These are phyloP conservation scores for Cygnus olor DNA, from an alignment of 2,797 vertebrate species.

Conservation along the genomic window DNA sequence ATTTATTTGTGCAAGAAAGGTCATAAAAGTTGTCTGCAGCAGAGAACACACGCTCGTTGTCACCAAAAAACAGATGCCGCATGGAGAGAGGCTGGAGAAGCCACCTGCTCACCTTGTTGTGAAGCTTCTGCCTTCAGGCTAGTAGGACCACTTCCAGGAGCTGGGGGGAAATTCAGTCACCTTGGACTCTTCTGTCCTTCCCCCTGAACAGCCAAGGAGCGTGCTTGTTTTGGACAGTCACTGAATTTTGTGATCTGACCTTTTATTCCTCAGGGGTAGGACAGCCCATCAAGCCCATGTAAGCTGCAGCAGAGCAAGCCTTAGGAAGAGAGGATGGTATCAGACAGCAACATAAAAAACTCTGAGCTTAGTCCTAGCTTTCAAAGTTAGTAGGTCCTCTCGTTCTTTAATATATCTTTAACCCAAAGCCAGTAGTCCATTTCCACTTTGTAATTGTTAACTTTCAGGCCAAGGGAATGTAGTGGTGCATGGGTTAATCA, in stretches of 20 bases:
- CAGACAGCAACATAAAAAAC: background rate
- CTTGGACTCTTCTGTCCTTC: background rate
- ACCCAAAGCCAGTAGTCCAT: slow-evolving; percentile 3
- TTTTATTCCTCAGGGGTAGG: background rate
- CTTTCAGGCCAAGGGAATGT: background rate
- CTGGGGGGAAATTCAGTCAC: background rate
- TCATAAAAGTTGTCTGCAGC: slow-evolving; percentile 3
- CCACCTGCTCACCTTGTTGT: background rate
- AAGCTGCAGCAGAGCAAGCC: background rate
- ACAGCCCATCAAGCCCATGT: background rate
- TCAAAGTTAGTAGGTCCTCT: background rate
- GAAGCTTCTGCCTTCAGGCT: background rate
- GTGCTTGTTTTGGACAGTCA: background rate
- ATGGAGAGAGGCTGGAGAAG: background rate
- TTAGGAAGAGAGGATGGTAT: background rate
- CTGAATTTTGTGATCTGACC: background rate
- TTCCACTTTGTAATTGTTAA: slow-evolving; percentile 26
- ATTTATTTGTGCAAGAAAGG: slow-evolving; percentile 52
- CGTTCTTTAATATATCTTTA: slow-evolving; percentile 49
- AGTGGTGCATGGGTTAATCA: background rate
- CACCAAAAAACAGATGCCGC: background rate
- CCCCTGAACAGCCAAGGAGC: background rate
- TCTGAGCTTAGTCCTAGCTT: background rate
- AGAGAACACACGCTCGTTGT: background rate
- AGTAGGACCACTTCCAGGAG: background rate